Percentiles rank a stretch among this genome's conserved stretches.
Conservation (phyloP, 2,888 invertebrate species). For the Drosophila paranaensis region DNA sequence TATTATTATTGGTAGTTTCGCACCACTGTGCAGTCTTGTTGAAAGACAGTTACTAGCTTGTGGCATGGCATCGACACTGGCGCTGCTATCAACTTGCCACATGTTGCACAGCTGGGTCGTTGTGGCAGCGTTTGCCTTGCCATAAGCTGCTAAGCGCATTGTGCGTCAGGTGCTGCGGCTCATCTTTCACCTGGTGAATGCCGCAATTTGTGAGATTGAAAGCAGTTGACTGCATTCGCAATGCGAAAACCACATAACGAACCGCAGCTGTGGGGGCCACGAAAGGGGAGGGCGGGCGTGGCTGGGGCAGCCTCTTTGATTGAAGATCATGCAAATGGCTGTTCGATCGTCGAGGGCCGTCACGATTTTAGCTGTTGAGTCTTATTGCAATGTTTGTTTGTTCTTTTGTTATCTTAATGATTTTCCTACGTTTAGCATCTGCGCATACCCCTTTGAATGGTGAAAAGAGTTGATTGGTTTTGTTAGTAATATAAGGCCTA, state of each 20-base stretch:
- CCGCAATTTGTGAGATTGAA: conserved; percentile 50
- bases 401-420: conserved; percentile 56
- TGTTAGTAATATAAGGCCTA: no score
- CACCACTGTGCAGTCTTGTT: conserved; percentile 2
- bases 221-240: conserved; percentile 17
- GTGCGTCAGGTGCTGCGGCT: conserved; percentile 63
- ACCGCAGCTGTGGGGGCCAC: conserved; percentile 5
- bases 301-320: conserved; percentile 27
- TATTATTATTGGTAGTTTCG: background rate
- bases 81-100: conserved; percentile 36
- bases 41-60: conserved; percentile 13
- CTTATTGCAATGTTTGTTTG: conserved; percentile 51
- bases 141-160: conserved; percentile 38
- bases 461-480: background rate
- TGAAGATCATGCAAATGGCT: conserved; percentile 60
- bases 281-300: conserved; percentile 1
- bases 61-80: conserved; percentile 14
- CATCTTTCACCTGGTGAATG: conserved; percentile 72
- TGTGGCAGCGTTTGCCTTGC: conserved; percentile 10
- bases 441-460: background rate
- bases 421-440: conserved; percentile 23
- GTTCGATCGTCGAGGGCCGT: conserved; percentile 61
- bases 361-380: conserved; percentile 46
- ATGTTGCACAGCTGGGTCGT: conserved; percentile 40
- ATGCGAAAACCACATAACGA: conserved; percentile 33